A percentile compares a stretch with the other conserved stretches of the same genome.
phyloP scores from a whole-genome alignment of 2,888 invertebrate species.

The Amaurobius ferox region DNA sequence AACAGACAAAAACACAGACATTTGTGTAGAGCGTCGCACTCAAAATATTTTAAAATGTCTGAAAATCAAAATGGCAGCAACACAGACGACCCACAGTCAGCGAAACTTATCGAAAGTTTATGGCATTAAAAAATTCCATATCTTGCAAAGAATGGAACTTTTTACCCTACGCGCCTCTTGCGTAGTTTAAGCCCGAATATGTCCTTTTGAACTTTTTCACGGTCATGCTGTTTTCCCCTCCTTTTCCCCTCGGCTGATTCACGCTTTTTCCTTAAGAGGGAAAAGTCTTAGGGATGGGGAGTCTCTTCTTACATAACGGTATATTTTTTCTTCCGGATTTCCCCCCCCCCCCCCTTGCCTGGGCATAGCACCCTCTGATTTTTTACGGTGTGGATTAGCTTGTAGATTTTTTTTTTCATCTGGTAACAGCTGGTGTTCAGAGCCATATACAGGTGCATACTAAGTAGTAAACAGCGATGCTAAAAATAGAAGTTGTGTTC shows the following conservation, averaged over 20 bases:
- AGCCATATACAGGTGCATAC: background rate
- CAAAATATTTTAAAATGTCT: too few species aligned
- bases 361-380: background rate
- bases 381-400: background rate
- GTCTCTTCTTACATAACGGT: background rate
- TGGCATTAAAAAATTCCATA: background rate
- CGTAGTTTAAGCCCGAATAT: constrained; percentile 35
- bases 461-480: background rate
- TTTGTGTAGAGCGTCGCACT: too few species aligned
- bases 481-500: background rate
- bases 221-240: constrained; percentile 34
- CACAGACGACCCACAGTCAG: too few species aligned
- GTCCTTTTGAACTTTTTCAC: constrained; percentile 71
- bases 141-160: background rate
- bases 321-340: background rate
- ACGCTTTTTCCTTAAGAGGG: background rate
- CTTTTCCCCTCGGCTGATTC: background rate
- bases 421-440: constrained; percentile 4
- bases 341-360: too few species aligned
- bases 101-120: too few species aligned
- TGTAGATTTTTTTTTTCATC: background rate
- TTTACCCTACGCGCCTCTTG: background rate
- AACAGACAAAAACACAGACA: too few species aligned
- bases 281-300: background rate
- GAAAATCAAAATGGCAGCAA: too few species aligned